Evolutionary conservation across 2,888 invertebrate species (phyloP).

Genomic region (Resseliella maxima): DNA sequence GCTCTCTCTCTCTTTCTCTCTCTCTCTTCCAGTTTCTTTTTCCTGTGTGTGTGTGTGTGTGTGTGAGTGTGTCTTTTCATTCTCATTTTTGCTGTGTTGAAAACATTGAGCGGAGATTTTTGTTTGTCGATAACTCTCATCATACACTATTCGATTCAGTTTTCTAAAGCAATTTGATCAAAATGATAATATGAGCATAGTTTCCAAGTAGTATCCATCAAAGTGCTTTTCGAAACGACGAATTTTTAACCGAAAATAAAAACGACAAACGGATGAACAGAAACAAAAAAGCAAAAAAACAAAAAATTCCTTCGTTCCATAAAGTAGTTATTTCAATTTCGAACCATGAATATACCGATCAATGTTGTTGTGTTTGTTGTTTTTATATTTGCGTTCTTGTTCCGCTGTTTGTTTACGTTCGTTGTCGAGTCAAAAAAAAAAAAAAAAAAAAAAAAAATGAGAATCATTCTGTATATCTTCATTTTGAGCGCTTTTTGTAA

Average conservation of each 20-base stretch:
- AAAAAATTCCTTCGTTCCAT: not conserved
- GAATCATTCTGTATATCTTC: conserved; percentile 6
- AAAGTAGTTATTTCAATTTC: conserved; percentile 4
- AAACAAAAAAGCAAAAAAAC: not conserved
- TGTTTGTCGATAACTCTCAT: not conserved
- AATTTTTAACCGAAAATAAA: not conserved
- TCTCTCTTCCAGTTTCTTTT: too few species aligned
- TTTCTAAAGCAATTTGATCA: not conserved
- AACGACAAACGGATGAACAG: too few species aligned
- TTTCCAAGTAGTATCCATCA: not conserved
- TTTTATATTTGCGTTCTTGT: too few species aligned
- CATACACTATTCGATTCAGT: not conserved
- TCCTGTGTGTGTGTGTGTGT: too few species aligned
- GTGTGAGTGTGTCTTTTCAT: too few species aligned
- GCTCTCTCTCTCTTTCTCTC: too few species aligned
- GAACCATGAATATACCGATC: too few species aligned
- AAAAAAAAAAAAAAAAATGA: not conserved
- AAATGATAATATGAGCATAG: not conserved
- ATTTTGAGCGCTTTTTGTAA: conserved; percentile 8
- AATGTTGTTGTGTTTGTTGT: too few species aligned
- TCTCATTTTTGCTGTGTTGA: not conserved
- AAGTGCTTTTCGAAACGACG: not conserved
- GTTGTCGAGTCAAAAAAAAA: not conserved
- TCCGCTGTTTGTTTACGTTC: too few species aligned
- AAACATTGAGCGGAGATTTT: not conserved